These are phyloP conservation scores for Grapholita molesta DNA, from an alignment of 1,140 invertebrate genomes.

Conservation along the genomic window DNA sequence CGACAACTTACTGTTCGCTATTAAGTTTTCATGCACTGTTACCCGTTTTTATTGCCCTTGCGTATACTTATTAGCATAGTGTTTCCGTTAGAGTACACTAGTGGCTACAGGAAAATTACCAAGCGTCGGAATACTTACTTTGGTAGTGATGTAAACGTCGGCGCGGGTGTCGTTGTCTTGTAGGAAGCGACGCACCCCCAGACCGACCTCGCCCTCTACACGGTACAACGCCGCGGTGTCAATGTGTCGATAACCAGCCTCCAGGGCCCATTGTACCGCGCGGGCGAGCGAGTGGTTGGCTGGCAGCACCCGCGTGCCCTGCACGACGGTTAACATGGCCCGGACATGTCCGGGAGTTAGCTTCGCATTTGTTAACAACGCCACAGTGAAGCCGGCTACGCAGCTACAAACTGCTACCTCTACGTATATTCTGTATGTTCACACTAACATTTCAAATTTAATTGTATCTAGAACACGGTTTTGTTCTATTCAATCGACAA, in stretches of 20 bases:
- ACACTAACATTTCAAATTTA: not conserved
- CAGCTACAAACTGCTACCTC: not conserved
- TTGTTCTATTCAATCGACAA: no score
- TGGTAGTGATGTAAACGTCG: constrained; percentile 84
- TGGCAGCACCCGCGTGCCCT: constrained; percentile 54
- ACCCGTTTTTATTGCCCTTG: no score
- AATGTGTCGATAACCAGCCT: constrained; percentile 84
- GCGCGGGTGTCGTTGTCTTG: constrained; percentile 78
- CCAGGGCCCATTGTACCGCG: constrained; percentile 81
- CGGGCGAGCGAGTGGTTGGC: constrained; percentile 56
- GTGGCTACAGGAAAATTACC: not conserved
- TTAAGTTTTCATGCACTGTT: no score
- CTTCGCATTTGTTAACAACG: constrained; percentile 7
- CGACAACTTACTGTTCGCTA: no score
- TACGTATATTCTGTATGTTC: not conserved
- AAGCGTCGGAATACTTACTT: constrained; percentile 57
- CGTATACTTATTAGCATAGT: not conserved
- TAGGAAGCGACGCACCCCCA: constrained; percentile 80
- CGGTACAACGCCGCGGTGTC: constrained; percentile 83
- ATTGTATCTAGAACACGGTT: not conserved
- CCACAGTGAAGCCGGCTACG: not conserved
- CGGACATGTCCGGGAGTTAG: constrained; percentile 15
- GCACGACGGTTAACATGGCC: constrained; percentile 16
- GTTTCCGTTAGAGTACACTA: not conserved
- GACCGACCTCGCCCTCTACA: constrained; percentile 82